These are phyloP conservation scores for Ashinkailepas kermadecensis DNA, from an alignment of 2,888 invertebrate species.

Conservation along the genomic window DNA sequence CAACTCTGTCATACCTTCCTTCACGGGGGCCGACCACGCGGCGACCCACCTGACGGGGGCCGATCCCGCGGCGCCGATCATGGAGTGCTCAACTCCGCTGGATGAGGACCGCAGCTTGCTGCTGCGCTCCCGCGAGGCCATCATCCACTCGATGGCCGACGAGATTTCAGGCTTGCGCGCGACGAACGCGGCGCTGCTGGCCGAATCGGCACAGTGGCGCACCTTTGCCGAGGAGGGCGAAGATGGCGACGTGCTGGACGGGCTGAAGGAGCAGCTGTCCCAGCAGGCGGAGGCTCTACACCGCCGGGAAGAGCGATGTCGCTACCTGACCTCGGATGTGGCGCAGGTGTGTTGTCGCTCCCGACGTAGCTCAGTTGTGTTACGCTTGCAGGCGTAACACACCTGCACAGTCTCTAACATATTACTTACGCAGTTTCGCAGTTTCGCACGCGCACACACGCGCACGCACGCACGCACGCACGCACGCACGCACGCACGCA, in stretches of 20 bases:
- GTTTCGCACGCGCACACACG: no score
- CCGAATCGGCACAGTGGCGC: constrained; percentile 23
- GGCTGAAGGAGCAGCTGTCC: constrained; percentile 29
- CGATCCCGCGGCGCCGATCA: background rate
- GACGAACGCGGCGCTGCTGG: constrained; percentile 23
- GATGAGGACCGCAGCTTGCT: background rate
- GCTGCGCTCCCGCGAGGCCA: constrained; percentile 7
- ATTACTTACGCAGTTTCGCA: no score
- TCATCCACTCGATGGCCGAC: constrained; percentile 15
- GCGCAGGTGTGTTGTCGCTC: background rate
- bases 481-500: no score
- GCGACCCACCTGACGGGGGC: background rate
- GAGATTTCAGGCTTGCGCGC: constrained; percentile 19
- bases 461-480: no score
- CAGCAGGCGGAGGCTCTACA: constrained; percentile 28
- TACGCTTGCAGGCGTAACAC: no score
- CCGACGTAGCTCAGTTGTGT: no score
- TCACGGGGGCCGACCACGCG: background rate
- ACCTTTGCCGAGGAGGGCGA: constrained; percentile 20
- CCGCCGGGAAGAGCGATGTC: constrained; percentile 24
- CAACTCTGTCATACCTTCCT: no score
- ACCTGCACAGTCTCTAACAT: no score
- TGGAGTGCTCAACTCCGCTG: background rate
- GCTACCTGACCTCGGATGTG: background rate
- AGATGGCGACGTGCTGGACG: constrained; percentile 29